A percentile compares a stretch with the other conserved stretches of the same genome.
Conservation (phyloP, 2,797 vertebrate genomes). For the Pipistrellus kuhlii region DNA sequence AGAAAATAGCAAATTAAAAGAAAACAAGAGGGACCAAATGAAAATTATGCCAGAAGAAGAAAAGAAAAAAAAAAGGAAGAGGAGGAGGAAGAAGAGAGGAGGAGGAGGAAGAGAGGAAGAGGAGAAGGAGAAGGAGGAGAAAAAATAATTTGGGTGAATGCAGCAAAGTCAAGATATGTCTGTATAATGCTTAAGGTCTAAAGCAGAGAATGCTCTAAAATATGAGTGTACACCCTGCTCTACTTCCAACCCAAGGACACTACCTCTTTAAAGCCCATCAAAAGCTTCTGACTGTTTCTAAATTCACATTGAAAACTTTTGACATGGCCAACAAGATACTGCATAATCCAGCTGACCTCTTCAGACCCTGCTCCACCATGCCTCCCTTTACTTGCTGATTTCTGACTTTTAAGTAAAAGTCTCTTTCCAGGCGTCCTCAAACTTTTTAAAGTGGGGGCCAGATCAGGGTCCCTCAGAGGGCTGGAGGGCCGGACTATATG, state of each 20-base stretch:
- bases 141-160: neutral
- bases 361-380: neutral
- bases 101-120: too few relatives aligned
- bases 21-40: neutral
- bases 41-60: neutral
- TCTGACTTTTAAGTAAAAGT: neutral
- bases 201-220: neutral
- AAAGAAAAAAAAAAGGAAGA: neutral
- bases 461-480: too few relatives aligned
- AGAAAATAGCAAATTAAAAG: slow-evolving; percentile 28
- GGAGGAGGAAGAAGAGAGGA: too few relatives aligned
- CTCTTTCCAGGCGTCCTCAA: too few relatives aligned
- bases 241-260: neutral
- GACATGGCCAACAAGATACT: neutral
- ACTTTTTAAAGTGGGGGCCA: too few relatives aligned
- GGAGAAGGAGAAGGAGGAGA: too few relatives aligned
- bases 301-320: neutral
- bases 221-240: neutral
- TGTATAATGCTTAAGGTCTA: neutral
- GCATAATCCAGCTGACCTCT: neutral
- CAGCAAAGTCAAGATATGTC: neutral
- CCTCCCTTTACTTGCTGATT: neutral
- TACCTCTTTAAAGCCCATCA: slow-evolving; percentile 8
- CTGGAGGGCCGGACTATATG: too few relatives aligned
- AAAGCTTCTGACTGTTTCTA: neutral